A percentile compares a stretch with the other conserved stretches of the same genome.
Evolutionary conservation across 2,113 vertebrate genomes (phyloP).

Genomic region (Numenius arquata): DNA sequence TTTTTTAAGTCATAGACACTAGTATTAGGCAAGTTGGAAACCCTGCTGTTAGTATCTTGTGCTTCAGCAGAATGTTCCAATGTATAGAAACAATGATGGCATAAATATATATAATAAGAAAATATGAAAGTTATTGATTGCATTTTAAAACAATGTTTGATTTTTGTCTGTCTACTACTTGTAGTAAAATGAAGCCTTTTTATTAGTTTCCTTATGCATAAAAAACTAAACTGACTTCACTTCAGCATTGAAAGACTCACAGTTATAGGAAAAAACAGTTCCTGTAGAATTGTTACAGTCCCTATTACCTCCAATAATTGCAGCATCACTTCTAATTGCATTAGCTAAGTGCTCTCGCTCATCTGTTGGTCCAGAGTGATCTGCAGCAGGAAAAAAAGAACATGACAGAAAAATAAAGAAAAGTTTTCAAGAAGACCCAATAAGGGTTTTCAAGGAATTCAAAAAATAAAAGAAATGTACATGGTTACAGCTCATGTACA

Average conservation of each 20-base stretch:
- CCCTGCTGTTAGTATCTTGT: not conserved
- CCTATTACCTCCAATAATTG: conserved; percentile 91
- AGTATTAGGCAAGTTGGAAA: not conserved
- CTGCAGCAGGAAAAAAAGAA: conserved; percentile 69
- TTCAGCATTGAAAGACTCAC: not conserved
- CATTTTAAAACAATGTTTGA: not conserved
- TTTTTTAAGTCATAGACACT: not conserved
- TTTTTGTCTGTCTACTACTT: not conserved
- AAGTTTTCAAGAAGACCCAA: not conserved
- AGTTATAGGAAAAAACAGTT: not conserved
- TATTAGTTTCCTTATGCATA: not conserved
- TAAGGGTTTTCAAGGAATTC: not conserved
- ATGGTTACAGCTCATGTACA: not conserved
- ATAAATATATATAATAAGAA: not conserved
- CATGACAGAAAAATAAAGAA: not conserved
- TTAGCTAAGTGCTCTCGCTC: conserved; percentile 83
- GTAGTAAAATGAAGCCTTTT: not conserved
- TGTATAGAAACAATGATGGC: not conserved
- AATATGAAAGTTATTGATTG: not conserved
- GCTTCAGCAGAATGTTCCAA: not conserved
- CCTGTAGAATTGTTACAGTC: not conserved
- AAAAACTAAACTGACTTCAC: not conserved
- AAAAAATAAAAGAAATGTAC: not conserved
- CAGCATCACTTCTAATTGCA: conserved; percentile 84
- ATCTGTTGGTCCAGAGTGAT: conserved; percentile 85